Percentiles rank a stretch among this genome's conserved stretches.
phyloP scores from a whole-genome alignment of 2,797 vertebrate genomes.

The Schizopygopsis malacanthus region DNA sequence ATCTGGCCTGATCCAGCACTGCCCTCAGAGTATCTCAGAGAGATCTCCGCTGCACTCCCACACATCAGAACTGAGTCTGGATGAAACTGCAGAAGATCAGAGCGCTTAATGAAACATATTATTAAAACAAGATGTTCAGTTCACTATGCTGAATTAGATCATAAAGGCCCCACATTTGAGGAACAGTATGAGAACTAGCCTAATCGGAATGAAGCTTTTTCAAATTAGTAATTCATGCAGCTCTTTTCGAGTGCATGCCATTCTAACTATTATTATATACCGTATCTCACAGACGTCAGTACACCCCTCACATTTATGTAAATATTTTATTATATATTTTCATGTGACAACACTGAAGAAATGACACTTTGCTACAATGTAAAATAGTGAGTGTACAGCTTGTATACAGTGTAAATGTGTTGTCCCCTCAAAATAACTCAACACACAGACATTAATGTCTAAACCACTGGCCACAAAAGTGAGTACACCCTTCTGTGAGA shows the following conservation, averaged over 20 bases:
- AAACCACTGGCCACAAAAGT: too few species aligned
- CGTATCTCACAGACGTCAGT: too few species aligned
- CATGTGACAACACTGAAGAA: too few species aligned
- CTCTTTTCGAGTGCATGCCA: not conserved
- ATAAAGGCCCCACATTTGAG: not conserved
- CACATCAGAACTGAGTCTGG: slow-evolving; percentile 1
- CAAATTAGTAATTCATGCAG: not conserved
- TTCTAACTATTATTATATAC: too few species aligned
- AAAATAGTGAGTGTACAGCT: too few species aligned
- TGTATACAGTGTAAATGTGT: too few species aligned
- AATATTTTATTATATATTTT: too few species aligned
- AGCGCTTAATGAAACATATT: not conserved
- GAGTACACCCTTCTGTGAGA: too few species aligned
- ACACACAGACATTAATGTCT: too few species aligned
- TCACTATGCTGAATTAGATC: not conserved
- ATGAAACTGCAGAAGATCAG: not conserved
- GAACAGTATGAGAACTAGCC: not conserved
- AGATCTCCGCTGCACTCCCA: not conserved
- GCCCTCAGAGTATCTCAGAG: slow-evolving; percentile 4
- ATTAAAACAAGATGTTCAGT: slow-evolving; percentile 42
- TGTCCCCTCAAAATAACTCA: too few species aligned
- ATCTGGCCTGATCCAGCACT: slow-evolving; percentile 47
- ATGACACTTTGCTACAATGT: too few species aligned
- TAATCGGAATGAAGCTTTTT: not conserved
- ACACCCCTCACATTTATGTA: too few species aligned